Base-by-base conservation (phyloP, 2,888 invertebrate species). In the Vannuccia rotundouncinata region DNA sequence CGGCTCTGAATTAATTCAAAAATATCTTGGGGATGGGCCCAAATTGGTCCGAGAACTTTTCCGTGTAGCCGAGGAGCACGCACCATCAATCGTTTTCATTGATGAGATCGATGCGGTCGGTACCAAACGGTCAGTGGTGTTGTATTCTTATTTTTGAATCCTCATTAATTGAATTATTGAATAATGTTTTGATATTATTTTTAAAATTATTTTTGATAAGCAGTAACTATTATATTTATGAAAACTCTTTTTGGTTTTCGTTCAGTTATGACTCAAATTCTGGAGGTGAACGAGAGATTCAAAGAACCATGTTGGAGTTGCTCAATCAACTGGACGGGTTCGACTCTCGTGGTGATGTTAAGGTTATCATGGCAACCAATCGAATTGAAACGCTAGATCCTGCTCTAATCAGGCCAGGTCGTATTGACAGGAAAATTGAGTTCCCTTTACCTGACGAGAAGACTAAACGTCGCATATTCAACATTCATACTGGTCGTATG, bases 71-170 rank as follows among this genome's bases (percentile, higher is more conserved):
- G 98, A 99, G 87, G 98, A 99, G 87, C 96, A 99, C 90, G 97
- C 99, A 0, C 99, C 99, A 0, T 97, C 98, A 0, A 99, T 99
- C 88, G 97, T 99, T 13, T 99, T 99, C 87, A 99, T 99, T 85
- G 99, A 99, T 90, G 99, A 99, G 91, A 99, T 99, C 85, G 99
- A 99, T 90, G 98, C 98, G 30, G 95, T 98, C 17, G 98, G 98
- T 81, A 98, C 97, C 1, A 99, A 98, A 89, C 92, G 90, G 86
- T 86, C 78, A 80, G 82, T n/a, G n/a, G n/a, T n/a, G n/a, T n/a
- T n/a, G n/a, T n/a, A n/a, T n/a, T n/a, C n/a, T n/a, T n/a, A n/a
- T n/a, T n/a, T n/a, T n/a, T n/a, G n/a, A n/a, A n/a, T n/a, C n/a
- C n/a, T n/a, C n/a, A n/a, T n/a, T n/a, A n/a, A n/a, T n/a, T n/a